phyloP scores from a whole-genome alignment of 2,888 invertebrate species.

The Colostygia pectinataria region DNA sequence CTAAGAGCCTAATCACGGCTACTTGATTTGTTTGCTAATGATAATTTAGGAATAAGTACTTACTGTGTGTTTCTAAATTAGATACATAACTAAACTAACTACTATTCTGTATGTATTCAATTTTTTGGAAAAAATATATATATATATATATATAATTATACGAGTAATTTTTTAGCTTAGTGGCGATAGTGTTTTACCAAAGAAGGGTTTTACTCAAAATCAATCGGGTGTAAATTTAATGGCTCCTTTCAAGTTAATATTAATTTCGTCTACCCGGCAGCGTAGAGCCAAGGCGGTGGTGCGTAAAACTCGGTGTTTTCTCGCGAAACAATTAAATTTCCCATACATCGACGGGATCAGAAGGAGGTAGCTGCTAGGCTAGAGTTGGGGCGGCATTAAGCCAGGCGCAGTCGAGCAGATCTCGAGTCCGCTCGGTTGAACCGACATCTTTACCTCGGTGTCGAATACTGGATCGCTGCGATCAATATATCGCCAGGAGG shows the following conservation, averaged over 20 bases:
- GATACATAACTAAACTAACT: too few species aligned
- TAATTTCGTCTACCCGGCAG: constrained; percentile 66
- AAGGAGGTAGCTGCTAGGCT: constrained; percentile 54
- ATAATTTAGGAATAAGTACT: too few species aligned
- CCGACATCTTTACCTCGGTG: constrained; percentile 61
- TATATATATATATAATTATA: too few species aligned
- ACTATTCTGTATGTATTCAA: too few species aligned
- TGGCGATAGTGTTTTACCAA: constrained; percentile 69
- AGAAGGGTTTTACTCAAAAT: constrained; percentile 72
- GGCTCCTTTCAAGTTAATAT: constrained; percentile 75
- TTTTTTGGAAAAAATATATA: too few species aligned
- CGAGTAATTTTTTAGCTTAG: constrained; percentile 45
- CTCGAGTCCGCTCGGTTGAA: constrained; percentile 69
- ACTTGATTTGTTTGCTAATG: too few species aligned
- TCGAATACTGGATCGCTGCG: constrained; percentile 60
- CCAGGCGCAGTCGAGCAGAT: constrained; percentile 58
- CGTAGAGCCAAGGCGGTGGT: constrained; percentile 58
- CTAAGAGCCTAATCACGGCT: too few species aligned
- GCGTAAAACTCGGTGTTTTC: constrained; percentile 69
- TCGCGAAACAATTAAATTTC: constrained; percentile 78
- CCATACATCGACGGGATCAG: constrained; percentile 70
- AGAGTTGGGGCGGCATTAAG: constrained; percentile 52
- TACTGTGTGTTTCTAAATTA: too few species aligned
- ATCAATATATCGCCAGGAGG: constrained; percentile 70
- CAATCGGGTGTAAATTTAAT: constrained; percentile 78